Conservation (phyloP, 1,140 invertebrate genomes). For the Neodiprion virginianus region DNA sequence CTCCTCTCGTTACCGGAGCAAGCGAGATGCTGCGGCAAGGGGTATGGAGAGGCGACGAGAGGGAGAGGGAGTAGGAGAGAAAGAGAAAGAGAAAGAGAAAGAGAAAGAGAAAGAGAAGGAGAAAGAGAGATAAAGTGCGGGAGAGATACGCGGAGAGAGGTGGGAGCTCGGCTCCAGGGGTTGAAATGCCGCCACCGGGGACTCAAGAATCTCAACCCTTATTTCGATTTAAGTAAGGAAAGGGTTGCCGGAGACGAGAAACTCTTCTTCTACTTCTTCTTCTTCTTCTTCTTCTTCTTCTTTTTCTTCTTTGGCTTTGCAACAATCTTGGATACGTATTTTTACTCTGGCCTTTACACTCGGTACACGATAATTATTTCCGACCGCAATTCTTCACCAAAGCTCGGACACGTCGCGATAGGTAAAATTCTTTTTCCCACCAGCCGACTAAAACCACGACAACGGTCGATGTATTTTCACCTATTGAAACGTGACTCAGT, state of each 20-base stretch:
- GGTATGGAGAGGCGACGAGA: not conserved
- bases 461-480: no score
- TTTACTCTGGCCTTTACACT: not conserved
- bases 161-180: conserved; percentile 18
- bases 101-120: conserved; percentile 12
- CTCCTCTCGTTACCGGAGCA: conserved; percentile 62
- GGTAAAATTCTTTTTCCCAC: no score
- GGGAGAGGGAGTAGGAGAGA: conserved; percentile 30
- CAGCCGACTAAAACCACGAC: no score
- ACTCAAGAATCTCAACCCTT: conserved; percentile 53
- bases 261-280: not conserved
- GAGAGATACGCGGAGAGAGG: conserved; percentile 22
- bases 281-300: conserved; percentile 1
- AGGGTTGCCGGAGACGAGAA: conserved; percentile 44
- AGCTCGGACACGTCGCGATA: no score
- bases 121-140: conserved; percentile 19
- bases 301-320: not conserved
- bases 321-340: not conserved
- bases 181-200: conserved; percentile 25
- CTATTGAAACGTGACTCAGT: no score
- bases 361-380: no score
- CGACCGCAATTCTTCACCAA: no score
- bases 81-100: conserved; percentile 33
- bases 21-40: conserved; percentile 16
- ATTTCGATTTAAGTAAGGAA: conserved; percentile 58